Conservation (phyloP, 2,888 invertebrate genomes). For the Microdon myrmicae region DNA sequence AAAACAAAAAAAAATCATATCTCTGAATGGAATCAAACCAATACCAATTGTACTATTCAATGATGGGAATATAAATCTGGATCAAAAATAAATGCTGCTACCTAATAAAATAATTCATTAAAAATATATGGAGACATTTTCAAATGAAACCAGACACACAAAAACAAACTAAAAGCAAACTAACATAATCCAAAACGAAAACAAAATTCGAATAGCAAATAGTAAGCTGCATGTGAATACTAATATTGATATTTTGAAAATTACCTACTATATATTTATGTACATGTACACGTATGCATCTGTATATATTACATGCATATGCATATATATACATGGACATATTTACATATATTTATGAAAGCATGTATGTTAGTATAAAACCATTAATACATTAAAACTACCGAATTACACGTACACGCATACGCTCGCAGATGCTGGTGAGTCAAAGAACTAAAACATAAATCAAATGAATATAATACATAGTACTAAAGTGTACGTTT, state of each 20-base stretch:
- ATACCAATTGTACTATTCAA: constrained; percentile 8
- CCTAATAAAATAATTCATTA: no score
- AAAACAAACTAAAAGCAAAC: not conserved
- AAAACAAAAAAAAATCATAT: constrained; percentile 45
- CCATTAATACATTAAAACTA: not conserved
- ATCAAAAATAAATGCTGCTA: constrained; percentile 10
- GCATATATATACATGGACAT: not conserved
- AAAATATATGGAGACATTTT: no score
- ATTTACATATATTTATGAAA: not conserved
- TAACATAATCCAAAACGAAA: not conserved
- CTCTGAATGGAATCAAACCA: constrained; percentile 26
- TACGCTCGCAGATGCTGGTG: not conserved
- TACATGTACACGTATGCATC: constrained; percentile 1
- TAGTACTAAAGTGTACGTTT: constrained; percentile 15
- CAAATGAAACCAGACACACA: no score
- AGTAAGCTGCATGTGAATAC: constrained; percentile 5
- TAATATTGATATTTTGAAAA: constrained; percentile 2
- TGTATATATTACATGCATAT: not conserved
- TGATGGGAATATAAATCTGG: constrained; percentile 6
- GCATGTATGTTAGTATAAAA: not conserved
- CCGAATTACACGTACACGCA: constrained; percentile 1
- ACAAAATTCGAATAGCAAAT: not conserved
- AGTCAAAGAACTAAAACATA: constrained; percentile 9
- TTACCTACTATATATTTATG: constrained; percentile 2
- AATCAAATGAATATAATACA: not conserved